A percentile compares a stretch with the other conserved stretches of the same genome.
These are phyloP conservation scores for Gnathonemus echidnorhynchus DNA, from an alignment of 2,113 vertebrate species.

Conservation along the genomic window DNA sequence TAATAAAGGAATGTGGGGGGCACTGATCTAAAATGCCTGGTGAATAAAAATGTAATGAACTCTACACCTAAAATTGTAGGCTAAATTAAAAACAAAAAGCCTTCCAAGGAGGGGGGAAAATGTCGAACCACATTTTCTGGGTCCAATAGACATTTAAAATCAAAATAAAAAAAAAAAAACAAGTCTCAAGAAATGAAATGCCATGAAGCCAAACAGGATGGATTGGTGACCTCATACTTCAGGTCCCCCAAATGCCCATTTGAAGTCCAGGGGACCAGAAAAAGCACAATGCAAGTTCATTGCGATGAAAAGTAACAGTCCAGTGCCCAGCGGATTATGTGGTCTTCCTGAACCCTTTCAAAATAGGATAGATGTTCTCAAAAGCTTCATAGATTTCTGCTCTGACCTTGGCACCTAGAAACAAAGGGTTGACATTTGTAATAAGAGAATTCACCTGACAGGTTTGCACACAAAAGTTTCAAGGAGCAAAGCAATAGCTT, in stretches of 20 bases:
- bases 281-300: constrained; percentile 1
- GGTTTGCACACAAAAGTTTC: background rate
- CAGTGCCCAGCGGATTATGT: constrained; percentile 64
- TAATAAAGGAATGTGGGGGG: constrained; percentile 39
- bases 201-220: background rate
- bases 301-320: constrained; percentile 11
- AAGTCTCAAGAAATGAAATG: background rate
- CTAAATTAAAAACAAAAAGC: constrained; percentile 15
- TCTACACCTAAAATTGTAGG: constrained; percentile 2
- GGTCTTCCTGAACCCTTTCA: constrained; percentile 96
- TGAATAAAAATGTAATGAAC: background rate
- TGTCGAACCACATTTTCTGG: background rate
- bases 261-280: background rate
- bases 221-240: background rate
- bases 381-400: constrained; percentile 97
- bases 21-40: constrained; percentile 5
- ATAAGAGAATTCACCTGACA: background rate
- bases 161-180: background rate
- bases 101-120: background rate
- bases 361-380: constrained; percentile 98
- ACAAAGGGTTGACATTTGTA: background rate
- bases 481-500: background rate
- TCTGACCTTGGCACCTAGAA: constrained; percentile 90
- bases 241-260: background rate
- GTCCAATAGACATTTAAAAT: constrained; percentile 17